These are phyloP conservation scores for Eupithecia tripunctaria DNA, from an alignment of 2,888 invertebrate genomes.

Conservation along the genomic window DNA sequence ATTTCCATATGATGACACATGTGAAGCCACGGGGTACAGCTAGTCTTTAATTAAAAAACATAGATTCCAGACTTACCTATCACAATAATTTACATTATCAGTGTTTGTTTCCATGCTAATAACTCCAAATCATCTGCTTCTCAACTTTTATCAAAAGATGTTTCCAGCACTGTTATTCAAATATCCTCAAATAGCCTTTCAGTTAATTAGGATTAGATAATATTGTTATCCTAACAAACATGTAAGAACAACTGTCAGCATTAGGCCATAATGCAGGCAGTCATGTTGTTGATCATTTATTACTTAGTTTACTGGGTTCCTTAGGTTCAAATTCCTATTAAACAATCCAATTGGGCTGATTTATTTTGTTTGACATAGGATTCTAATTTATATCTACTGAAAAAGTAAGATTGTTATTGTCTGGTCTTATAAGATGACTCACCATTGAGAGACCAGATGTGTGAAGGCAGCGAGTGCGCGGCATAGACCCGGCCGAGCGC, in stretches of 20 bases:
- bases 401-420: not conserved
- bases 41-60: no score
- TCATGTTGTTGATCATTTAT: not conserved
- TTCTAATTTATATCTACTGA: not conserved
- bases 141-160: not conserved
- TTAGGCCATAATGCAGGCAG: slow-evolving; percentile 1
- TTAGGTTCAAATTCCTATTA: not conserved
- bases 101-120: not conserved
- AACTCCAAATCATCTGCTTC: not conserved
- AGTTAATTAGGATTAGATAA: not conserved
- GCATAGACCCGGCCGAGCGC: slow-evolving; percentile 92
- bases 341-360: no score
- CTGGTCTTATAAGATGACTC: slow-evolving; percentile 63
- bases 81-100: not conserved
- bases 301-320: not conserved
- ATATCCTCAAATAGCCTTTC: not conserved
- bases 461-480: slow-evolving; percentile 95
- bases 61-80: no score
- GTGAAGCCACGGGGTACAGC: no score
- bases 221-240: not conserved
- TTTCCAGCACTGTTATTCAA: not conserved
- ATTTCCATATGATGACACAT: no score
- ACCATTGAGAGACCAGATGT: slow-evolving; percentile 97
- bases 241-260: not conserved
- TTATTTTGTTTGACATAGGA: no score